Conservation (phyloP, 2,113 vertebrate genomes). For the Calidris pygmaea region DNA sequence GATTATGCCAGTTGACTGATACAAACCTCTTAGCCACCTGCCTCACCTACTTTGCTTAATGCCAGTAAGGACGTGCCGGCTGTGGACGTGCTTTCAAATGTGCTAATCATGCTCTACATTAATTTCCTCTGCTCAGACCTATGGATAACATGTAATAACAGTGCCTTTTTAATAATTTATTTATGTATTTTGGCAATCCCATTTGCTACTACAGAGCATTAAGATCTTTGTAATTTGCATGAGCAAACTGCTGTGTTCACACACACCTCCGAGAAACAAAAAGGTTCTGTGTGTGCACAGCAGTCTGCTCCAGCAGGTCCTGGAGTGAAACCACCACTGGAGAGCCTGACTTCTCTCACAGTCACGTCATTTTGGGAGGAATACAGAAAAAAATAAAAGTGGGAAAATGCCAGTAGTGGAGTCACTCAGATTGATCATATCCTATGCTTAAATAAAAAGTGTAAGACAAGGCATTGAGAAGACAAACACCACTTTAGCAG, state of each 20-base stretch:
- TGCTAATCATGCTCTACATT: rapidly evolving
- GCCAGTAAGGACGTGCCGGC: neutral
- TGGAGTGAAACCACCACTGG: rapidly evolving
- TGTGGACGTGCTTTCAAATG: neutral
- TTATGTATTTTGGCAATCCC: neutral
- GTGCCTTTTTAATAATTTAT: neutral
- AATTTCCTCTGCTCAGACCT: neutral
- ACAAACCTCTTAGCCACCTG: neutral
- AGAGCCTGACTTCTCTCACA: neutral
- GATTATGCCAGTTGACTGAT: neutral
- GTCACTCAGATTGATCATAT: neutral
- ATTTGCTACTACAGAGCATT: neutral
- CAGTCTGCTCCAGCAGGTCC: neutral
- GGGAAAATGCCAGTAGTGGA: neutral
- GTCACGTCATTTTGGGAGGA: neutral
- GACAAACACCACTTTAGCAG: neutral
- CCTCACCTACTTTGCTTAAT: neutral
- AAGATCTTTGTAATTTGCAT: neutral
- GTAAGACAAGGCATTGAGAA: neutral
- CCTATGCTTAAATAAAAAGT: neutral
- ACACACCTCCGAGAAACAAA: neutral
- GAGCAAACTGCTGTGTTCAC: neutral
- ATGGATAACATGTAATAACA: neutral
- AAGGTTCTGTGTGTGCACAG: neutral
- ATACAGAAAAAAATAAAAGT: neutral